These are phyloP conservation scores for Cosmia trapezina DNA, from an alignment of 2,888 invertebrate species.

Conservation along the genomic window DNA sequence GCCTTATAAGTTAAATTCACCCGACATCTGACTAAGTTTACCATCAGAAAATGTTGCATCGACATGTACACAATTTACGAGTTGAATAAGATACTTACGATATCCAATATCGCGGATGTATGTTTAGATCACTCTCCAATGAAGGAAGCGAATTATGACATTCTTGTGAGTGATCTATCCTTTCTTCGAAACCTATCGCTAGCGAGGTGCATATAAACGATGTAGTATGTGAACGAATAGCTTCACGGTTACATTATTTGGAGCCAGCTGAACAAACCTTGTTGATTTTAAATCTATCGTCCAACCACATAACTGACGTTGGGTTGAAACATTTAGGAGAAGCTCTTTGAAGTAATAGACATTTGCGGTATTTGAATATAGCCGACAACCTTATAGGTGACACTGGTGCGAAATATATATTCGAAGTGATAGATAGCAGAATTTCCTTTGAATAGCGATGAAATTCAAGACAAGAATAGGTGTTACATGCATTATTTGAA, in stretches of 20 bases:
- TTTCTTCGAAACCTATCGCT: slow-evolving; percentile 72
- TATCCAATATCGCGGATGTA: slow-evolving; percentile 72
- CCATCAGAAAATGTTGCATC: slow-evolving; percentile 68
- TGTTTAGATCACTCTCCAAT: slow-evolving; percentile 73
- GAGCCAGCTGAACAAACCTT: slow-evolving; percentile 70
- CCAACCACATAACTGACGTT: slow-evolving; percentile 79
- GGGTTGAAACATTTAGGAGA: slow-evolving; percentile 75
- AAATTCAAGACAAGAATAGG: slow-evolving; percentile 66
- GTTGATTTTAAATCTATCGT: slow-evolving; percentile 76
- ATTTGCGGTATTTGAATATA: slow-evolving; percentile 80
- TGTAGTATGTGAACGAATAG: slow-evolving; percentile 69
- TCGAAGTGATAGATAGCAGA: slow-evolving; percentile 73
- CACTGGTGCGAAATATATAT: slow-evolving; percentile 72
- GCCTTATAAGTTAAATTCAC: slow-evolving; percentile 67
- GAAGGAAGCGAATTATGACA: slow-evolving; percentile 68
- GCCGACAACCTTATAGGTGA: slow-evolving; percentile 78
- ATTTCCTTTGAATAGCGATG: slow-evolving; percentile 73
- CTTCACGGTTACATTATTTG: slow-evolving; percentile 64
- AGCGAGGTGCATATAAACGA: slow-evolving; percentile 76
- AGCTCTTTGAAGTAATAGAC: slow-evolving; percentile 78
- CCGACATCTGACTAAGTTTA: slow-evolving; percentile 68
- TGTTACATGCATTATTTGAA: slow-evolving; percentile 64
- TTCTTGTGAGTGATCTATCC: slow-evolving; percentile 67
- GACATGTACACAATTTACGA: slow-evolving; percentile 72
- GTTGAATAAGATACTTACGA: slow-evolving; percentile 70